Evolutionary conservation across 2,113 vertebrate species (phyloP).

Genomic region (Rattus rattus): DNA sequence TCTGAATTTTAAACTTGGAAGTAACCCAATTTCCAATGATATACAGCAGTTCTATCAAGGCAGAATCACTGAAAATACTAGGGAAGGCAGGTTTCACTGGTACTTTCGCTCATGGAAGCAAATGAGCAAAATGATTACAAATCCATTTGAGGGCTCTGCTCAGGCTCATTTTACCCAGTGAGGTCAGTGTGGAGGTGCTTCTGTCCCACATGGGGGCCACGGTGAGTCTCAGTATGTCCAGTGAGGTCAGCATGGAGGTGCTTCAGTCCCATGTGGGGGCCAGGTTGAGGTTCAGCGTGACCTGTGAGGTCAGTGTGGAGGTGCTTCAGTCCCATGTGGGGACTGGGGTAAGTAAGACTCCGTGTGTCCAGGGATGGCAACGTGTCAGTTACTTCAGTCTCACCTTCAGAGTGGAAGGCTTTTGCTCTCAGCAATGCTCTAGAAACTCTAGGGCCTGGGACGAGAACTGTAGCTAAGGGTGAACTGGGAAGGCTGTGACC

Average conservation of each 20-base stretch:
- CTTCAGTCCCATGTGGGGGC: no score
- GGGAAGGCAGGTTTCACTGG: neutral
- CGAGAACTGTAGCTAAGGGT: neutral
- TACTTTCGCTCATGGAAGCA: neutral
- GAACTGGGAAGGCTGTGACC: neutral
- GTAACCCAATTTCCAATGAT: neutral
- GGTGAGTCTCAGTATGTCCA: neutral
- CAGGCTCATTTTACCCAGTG: neutral
- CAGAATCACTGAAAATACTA: neutral
- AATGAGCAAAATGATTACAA: neutral
- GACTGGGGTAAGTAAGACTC: no score
- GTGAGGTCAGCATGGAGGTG: neutral
- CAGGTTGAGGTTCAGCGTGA: no score
- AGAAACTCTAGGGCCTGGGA: neutral
- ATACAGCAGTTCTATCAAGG: neutral
- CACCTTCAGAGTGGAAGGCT: neutral
- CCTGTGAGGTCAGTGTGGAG: no score
- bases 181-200: neutral
- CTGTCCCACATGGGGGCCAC: no score
- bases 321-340: no score
- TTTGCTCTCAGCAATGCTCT: neutral
- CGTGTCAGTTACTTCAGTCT: neutral
- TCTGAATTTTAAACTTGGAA: slow-evolving; percentile 23
- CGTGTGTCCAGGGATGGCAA: neutral
- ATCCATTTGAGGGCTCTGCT: neutral